These are phyloP conservation scores for Etheostoma perlongum DNA, from an alignment of 2,797 vertebrate genomes.

Conservation along the genomic window DNA sequence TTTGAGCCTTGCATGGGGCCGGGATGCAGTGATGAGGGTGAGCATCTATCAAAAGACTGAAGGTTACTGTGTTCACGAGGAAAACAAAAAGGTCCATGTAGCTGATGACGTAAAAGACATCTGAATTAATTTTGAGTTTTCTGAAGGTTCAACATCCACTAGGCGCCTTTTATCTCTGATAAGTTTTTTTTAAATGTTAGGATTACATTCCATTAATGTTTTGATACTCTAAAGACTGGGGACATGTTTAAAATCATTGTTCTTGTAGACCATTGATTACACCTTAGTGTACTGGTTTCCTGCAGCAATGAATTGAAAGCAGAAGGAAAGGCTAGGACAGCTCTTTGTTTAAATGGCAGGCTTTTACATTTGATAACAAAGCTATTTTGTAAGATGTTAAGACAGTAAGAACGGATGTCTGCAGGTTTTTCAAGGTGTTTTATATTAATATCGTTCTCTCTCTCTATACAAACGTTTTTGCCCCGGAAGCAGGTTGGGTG, in stretches of 20 bases:
- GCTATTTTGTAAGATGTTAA: constrained; percentile 35
- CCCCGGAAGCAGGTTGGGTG: neutral
- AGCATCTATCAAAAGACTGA: constrained; percentile 36
- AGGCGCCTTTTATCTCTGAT: constrained; percentile 14
- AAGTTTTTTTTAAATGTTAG: constrained; percentile 8
- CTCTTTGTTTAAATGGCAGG: constrained; percentile 40
- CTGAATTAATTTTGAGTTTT: constrained; percentile 6
- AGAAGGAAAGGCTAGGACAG: constrained; percentile 9
- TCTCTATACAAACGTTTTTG: neutral
- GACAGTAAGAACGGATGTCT: neutral
- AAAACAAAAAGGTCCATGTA: neutral
- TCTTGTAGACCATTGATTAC: constrained; percentile 36
- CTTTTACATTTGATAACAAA: constrained; percentile 38
- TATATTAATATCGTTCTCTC: neutral
- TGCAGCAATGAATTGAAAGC: constrained; percentile 36
- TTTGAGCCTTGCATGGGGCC: constrained; percentile 99
- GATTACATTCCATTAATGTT: constrained; percentile 44
- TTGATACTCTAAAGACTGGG: constrained; percentile 46
- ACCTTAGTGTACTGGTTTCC: constrained; percentile 24
- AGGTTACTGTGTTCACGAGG: neutral
- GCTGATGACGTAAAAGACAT: neutral
- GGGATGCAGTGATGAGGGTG: constrained; percentile 97
- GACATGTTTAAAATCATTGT: constrained; percentile 44
- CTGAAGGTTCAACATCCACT: neutral
- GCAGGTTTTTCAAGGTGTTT: constrained; percentile 11